phyloP scores from a whole-genome alignment of 2,113 vertebrate species.

The Furnarius figulus region DNA sequence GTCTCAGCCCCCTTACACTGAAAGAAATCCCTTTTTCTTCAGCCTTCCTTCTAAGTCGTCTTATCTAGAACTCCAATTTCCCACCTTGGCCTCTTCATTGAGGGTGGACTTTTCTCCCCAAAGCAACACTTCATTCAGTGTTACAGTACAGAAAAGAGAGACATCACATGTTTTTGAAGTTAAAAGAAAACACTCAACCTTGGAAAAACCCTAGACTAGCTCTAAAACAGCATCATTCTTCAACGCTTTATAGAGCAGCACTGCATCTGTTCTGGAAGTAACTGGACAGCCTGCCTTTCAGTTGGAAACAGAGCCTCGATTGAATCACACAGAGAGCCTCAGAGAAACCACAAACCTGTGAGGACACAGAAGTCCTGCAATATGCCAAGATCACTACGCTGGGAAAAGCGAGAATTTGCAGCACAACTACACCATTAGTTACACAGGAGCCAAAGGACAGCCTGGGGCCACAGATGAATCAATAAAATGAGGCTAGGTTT shows the following conservation, averaged over 20 bases:
- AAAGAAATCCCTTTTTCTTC: background rate
- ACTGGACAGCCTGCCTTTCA: slow-evolving; percentile 51
- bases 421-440: background rate
- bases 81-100: background rate
- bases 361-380: background rate
- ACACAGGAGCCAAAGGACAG: background rate
- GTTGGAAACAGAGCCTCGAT: slow-evolving; percentile 24
- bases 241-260: background rate
- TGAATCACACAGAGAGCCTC: slow-evolving; percentile 34
- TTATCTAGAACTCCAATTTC: background rate
- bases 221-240: slow-evolving; percentile 48
- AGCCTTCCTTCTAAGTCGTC: background rate
- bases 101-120: background rate
- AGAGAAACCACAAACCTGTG: background rate
- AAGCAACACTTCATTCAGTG: background rate
- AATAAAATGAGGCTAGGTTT: background rate
- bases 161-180: slow-evolving; percentile 20
- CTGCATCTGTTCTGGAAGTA: slow-evolving; percentile 40
- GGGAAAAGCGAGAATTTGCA: background rate
- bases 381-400: background rate
- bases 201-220: slow-evolving; percentile 34
- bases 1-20: background rate
- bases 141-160: background rate
- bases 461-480: background rate
- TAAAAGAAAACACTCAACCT: slow-evolving; percentile 34